A percentile compares a stretch with the other conserved stretches of the same genome.
These are phyloP conservation scores for Liodrosophila aerea DNA, from an alignment of 2,888 invertebrate genomes.

Conservation along the genomic window DNA sequence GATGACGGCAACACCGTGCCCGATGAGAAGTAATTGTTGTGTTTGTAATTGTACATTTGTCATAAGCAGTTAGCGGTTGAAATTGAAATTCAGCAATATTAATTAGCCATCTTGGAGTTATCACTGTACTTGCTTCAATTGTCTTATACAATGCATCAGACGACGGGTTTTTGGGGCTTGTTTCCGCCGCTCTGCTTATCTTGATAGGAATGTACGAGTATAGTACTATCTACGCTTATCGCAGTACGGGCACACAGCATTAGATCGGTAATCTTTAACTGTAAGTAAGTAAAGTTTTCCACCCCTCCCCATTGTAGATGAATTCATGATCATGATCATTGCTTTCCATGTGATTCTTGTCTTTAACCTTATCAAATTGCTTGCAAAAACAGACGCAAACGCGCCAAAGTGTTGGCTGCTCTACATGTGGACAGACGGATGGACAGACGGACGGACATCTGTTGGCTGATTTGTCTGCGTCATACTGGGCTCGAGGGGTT, in stretches of 20 bases:
- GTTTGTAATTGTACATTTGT: no score
- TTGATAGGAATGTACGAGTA: constrained; percentile 12
- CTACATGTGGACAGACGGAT: no score
- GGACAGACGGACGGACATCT: constrained; percentile 5
- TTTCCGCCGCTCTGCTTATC: constrained; percentile 31
- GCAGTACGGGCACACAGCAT: constrained; percentile 22
- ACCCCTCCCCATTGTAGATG: constrained; percentile 25
- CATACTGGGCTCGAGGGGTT: constrained; percentile 28
- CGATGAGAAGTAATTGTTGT: no score
- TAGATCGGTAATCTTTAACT: constrained; percentile 18
- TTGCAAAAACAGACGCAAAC: constrained; percentile 27
- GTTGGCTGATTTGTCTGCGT: constrained; percentile 32
- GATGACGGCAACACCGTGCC: no score
- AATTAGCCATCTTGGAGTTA: no score
- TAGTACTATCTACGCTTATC: constrained; percentile 4
- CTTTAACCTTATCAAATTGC: constrained; percentile 18
- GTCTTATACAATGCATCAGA: constrained; percentile 38
- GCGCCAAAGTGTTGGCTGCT: not conserved
- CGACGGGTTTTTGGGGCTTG: constrained; percentile 9
- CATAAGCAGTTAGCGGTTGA: no score
- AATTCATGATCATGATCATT: constrained; percentile 56
- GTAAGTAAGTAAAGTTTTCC: not conserved
- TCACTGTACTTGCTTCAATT: constrained; percentile 11
- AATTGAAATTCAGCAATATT: no score
- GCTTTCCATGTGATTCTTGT: not conserved